Evolutionary conservation across 2,113 vertebrate genomes (phyloP).

Genomic region (Synchiropus splendidus): DNA sequence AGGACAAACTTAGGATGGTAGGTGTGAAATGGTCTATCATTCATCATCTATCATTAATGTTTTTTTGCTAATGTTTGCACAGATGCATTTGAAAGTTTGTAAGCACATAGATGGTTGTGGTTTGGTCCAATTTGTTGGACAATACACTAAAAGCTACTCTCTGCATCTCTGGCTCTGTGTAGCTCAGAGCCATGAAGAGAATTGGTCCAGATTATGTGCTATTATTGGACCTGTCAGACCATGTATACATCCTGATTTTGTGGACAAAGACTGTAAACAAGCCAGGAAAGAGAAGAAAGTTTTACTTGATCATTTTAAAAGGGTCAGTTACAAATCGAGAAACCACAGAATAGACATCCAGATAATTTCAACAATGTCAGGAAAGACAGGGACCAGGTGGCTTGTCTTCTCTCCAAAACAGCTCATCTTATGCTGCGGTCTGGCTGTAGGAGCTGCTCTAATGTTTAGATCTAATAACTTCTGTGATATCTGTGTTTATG

Average conservation of each 20-base stretch:
- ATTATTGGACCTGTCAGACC: conserved; percentile 6
- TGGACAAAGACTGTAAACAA: too few species aligned
- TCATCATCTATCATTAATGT: too few species aligned
- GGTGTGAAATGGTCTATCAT: too few species aligned
- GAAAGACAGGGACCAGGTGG: conserved; percentile 21
- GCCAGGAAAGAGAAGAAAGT: too few species aligned
- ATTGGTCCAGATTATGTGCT: conserved; percentile 4
- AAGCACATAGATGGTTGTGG: too few species aligned
- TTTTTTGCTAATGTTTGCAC: too few species aligned
- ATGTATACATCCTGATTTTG: not conserved
- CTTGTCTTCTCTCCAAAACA: conserved; percentile 10
- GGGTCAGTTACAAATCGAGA: not conserved
- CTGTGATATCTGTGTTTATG: conserved; percentile 18
- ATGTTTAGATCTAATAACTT: conserved; percentile 15
- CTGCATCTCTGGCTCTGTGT: too few species aligned
- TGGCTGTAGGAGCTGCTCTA: not conserved
- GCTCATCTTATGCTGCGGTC: conserved; percentile 9
- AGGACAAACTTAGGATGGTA: too few species aligned
- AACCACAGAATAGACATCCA: not conserved
- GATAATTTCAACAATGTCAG: conserved; percentile 5
- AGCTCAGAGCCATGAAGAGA: conserved; percentile 8
- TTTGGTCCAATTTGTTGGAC: too few species aligned
- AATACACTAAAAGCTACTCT: too few species aligned
- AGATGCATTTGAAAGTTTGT: too few species aligned
- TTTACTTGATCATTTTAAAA: too few species aligned